Percentiles rank a stretch among this genome's conserved stretches.
phyloP scores from a whole-genome alignment of 1,140 invertebrate species.

The Stegodyphus mimosarum region DNA sequence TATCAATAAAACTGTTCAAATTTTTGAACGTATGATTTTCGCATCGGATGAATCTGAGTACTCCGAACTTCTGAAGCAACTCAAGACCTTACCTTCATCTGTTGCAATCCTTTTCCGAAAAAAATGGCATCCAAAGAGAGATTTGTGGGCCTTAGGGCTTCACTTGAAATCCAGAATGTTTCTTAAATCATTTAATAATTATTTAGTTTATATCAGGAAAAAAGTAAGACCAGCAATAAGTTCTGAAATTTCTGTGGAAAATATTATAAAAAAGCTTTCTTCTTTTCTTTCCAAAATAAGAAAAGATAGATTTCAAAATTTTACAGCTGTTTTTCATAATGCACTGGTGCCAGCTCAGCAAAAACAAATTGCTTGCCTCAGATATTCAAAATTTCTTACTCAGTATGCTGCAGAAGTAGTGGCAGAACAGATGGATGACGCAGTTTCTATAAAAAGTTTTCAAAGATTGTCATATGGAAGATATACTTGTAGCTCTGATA shows the following conservation, averaged over 20 bases:
- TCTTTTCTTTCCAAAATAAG: background rate
- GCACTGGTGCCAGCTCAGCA: background rate
- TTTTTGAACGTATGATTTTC: constrained; percentile 40
- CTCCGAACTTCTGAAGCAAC: background rate
- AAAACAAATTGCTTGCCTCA: background rate
- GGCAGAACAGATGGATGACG: background rate
- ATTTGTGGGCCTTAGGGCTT: constrained; percentile 8
- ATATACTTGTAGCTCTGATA: constrained; percentile 9
- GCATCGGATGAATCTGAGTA: constrained; percentile 26
- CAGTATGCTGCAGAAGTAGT: constrained; percentile 12
- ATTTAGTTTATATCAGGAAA: constrained; percentile 12
- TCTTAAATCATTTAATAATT: constrained; percentile 31
- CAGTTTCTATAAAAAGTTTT: constrained; percentile 15
- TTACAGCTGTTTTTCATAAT: constrained; percentile 13
- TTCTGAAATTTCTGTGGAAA: constrained; percentile 8
- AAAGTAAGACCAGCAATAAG: constrained; percentile 7
- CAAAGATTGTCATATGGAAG: constrained; percentile 18
- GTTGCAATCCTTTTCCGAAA: constrained; percentile 11
- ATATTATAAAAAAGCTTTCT: background rate
- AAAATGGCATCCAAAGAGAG: constrained; percentile 22
- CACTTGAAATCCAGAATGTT: constrained; percentile 21
- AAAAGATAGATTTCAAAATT: constrained; percentile 32
- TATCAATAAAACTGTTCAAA: background rate
- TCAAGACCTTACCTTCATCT: background rate
- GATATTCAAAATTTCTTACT: constrained; percentile 31